A percentile compares a stretch with the other conserved stretches of the same genome.
phyloP scores from a whole-genome alignment of 2,113 vertebrate genomes.

The Apus apus region DNA sequence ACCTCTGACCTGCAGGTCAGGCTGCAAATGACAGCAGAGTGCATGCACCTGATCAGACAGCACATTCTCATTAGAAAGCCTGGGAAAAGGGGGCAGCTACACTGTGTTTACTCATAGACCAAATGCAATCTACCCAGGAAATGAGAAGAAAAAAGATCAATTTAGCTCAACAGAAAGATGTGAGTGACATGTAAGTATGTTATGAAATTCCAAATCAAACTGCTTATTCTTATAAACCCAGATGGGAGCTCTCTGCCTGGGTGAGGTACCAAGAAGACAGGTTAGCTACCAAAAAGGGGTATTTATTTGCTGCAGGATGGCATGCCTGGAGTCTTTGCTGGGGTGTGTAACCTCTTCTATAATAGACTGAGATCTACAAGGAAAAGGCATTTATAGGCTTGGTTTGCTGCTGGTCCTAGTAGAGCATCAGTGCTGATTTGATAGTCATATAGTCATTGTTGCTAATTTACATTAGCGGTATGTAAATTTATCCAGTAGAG shows the following conservation, averaged over 20 bases:
- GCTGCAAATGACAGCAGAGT: slow-evolving; percentile 85
- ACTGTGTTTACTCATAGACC: slow-evolving; percentile 78
- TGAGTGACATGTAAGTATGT: slow-evolving; percentile 62
- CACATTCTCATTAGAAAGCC: slow-evolving; percentile 85
- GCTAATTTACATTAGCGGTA: background rate
- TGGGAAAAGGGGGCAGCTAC: slow-evolving; percentile 74
- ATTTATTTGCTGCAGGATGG: slow-evolving; percentile 45
- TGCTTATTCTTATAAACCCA: slow-evolving; percentile 60
- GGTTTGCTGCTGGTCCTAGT: background rate
- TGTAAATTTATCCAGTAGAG: background rate
- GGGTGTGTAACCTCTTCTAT: background rate
- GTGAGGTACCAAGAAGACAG: slow-evolving; percentile 15
- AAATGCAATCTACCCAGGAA: slow-evolving; percentile 78
- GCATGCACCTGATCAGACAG: slow-evolving; percentile 84
- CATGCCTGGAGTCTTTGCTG: background rate
- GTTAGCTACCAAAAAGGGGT: slow-evolving; percentile 38
- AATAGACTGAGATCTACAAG: background rate
- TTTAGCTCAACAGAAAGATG: slow-evolving; percentile 70
- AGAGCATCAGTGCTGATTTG: background rate
- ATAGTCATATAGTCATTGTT: background rate
- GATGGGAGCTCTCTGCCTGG: background rate
- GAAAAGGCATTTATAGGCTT: background rate
- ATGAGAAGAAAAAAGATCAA: slow-evolving; percentile 74
- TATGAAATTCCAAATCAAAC: slow-evolving; percentile 71
- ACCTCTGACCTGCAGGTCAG: slow-evolving; percentile 84